phyloP scores from a whole-genome alignment of 2,888 invertebrate species.

The Tenthredo mesomela region DNA sequence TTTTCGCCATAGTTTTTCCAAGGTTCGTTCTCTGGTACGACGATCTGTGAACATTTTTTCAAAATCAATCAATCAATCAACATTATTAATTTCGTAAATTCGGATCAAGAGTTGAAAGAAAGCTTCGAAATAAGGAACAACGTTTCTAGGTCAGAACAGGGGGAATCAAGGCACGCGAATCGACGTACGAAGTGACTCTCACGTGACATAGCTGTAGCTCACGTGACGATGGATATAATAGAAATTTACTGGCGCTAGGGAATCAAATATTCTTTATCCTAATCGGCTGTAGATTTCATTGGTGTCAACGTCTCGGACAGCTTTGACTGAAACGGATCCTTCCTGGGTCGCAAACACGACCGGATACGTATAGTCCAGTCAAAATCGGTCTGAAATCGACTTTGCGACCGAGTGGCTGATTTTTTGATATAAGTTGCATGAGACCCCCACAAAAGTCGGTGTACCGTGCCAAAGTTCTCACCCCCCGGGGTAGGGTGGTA shows the following conservation, averaged over 20 bases:
- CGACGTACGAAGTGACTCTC: conserved; percentile 12
- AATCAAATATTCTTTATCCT: neutral
- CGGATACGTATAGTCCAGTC: too few relatives aligned
- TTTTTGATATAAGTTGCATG: too few relatives aligned
- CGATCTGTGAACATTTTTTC: conserved; percentile 78
- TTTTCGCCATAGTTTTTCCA: conserved; percentile 82
- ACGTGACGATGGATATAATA: conserved; percentile 8
- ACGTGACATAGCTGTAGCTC: conserved; percentile 8
- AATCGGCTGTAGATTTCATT: neutral
- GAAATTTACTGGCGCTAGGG: neutral
- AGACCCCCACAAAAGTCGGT: too few relatives aligned
- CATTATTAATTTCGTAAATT: neutral
- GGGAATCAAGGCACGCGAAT: neutral
- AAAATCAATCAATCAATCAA: conserved; percentile 1
- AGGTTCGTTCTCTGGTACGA: conserved; percentile 80
- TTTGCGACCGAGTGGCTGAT: too few relatives aligned
- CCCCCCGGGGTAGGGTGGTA: too few relatives aligned
- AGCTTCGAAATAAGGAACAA: neutral
- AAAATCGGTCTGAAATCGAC: too few relatives aligned
- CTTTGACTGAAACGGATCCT: neutral
- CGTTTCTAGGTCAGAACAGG: conserved; percentile 17
- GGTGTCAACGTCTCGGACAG: neutral
- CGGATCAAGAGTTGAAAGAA: neutral
- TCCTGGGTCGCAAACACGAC: neutral
- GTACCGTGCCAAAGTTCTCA: too few relatives aligned